phyloP scores from a whole-genome alignment of 2,888 invertebrate species.

The Cantharis rufa region DNA sequence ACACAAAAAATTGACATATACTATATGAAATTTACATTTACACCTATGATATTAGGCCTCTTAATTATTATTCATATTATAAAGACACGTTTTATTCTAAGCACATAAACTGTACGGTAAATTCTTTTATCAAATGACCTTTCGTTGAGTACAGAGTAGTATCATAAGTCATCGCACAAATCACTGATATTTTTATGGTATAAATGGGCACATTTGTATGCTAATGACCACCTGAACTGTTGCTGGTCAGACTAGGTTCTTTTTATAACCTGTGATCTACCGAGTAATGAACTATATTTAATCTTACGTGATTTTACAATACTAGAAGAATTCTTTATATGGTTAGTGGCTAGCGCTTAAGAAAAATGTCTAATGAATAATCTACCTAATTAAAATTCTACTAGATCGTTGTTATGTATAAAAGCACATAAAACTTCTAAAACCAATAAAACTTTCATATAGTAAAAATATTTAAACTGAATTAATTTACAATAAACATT shows the following conservation, averaged over 20 bases:
- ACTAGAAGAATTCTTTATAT: slow-evolving; percentile 26
- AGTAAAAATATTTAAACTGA: not conserved
- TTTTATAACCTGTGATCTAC: slow-evolving; percentile 33
- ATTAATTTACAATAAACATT: not conserved
- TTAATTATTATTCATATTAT: slow-evolving; percentile 21
- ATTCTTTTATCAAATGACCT: slow-evolving; percentile 36
- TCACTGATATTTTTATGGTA: slow-evolving; percentile 37
- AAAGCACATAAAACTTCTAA: not conserved
- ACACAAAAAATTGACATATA: not conserved
- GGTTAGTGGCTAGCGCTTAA: slow-evolving; percentile 14
- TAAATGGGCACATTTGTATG: slow-evolving; percentile 40
- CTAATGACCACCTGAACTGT: slow-evolving; percentile 38
- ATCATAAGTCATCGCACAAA: slow-evolving; percentile 35
- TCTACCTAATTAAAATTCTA: slow-evolving; percentile 25
- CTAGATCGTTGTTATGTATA: slow-evolving; percentile 14
- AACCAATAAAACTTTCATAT: not conserved
- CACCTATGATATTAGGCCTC: not conserved
- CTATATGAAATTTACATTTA: not conserved
- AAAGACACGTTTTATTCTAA: slow-evolving; percentile 24
- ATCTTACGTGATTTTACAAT: slow-evolving; percentile 29
- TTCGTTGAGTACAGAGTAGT: slow-evolving; percentile 32
- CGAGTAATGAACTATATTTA: slow-evolving; percentile 32
- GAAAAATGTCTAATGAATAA: slow-evolving; percentile 24
- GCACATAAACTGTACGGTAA: slow-evolving; percentile 32
- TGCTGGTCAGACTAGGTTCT: slow-evolving; percentile 35